These are phyloP conservation scores for Montifringilla adamsi DNA, from an alignment of 2,113 vertebrate species.

Conservation along the genomic window DNA sequence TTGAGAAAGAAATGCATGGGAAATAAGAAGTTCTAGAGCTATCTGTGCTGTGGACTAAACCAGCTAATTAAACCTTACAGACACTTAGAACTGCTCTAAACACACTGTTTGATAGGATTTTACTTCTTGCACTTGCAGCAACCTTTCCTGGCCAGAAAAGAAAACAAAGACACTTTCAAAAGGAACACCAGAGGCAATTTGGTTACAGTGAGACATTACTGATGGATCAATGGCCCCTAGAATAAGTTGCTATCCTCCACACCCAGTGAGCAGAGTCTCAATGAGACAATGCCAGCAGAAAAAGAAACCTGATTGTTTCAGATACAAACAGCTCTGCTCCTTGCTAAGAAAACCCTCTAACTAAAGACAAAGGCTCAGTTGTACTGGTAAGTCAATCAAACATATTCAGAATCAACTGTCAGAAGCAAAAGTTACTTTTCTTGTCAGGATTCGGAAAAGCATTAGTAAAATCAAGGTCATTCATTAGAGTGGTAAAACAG, in stretches of 20 bases:
- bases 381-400: neutral
- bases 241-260: neutral
- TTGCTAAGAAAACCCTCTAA: neutral
- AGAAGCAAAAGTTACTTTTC: neutral
- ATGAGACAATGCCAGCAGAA: neutral
- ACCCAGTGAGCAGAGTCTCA: neutral
- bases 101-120: neutral
- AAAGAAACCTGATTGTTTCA: neutral
- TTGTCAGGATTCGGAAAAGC: neutral
- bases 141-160: neutral
- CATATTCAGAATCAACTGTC: fast-evolving
- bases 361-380: neutral
- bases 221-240: neutral
- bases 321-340: neutral
- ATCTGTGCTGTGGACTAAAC: neutral
- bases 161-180: neutral
- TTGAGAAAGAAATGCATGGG: neutral
- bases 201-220: neutral
- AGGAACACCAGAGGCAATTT: neutral
- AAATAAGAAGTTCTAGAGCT: neutral
- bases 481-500: neutral
- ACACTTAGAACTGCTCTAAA: neutral
- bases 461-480: neutral
- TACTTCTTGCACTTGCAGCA: neutral
- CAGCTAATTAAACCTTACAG: neutral